phyloP scores from a whole-genome alignment of 2,113 vertebrate genomes.

The Nesoenas mayeri region DNA sequence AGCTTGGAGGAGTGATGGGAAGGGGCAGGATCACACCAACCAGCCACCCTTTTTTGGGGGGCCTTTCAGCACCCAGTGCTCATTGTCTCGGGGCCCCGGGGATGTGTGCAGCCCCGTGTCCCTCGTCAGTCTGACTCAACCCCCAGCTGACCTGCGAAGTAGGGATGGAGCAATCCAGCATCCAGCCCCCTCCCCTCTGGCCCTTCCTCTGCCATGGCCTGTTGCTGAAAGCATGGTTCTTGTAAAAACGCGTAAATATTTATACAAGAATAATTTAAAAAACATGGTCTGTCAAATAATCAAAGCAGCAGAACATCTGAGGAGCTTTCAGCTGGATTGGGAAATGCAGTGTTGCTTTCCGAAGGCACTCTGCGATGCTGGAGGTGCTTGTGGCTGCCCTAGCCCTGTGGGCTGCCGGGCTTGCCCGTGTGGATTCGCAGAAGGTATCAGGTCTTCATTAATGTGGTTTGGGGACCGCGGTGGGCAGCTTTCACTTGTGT shows the following conservation, averaged over 20 bases:
- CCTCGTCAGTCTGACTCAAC: not conserved
- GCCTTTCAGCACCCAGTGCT: not conserved
- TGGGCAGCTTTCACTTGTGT: not conserved
- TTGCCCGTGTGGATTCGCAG: rapidly evolving
- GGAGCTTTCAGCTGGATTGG: slow-evolving; percentile 39
- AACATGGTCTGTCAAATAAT: slow-evolving; percentile 67
- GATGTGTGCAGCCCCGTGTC: not conserved
- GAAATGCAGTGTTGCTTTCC: not conserved
- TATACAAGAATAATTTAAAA: slow-evolving; percentile 70
- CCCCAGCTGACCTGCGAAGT: not conserved
- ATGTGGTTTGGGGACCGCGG: not conserved
- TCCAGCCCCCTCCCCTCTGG: not conserved
- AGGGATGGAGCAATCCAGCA: not conserved
- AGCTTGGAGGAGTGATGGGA: rapidly evolving
- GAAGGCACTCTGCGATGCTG: not conserved
- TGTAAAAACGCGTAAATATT: slow-evolving; percentile 72
- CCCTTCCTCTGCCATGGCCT: slow-evolving; percentile 32
- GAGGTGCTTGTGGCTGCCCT: not conserved
- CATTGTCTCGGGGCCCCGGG: rapidly evolving
- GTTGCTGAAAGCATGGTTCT: slow-evolving; percentile 64
- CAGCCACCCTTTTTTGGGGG: rapidly evolving
- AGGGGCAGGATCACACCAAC: not conserved
- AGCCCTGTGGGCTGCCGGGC: rapidly evolving
- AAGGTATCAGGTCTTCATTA: not conserved
- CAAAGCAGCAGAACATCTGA: slow-evolving; percentile 49